Evolutionary conservation across 1,140 invertebrate genomes (phyloP).

Genomic region (Bombus polaris): DNA sequence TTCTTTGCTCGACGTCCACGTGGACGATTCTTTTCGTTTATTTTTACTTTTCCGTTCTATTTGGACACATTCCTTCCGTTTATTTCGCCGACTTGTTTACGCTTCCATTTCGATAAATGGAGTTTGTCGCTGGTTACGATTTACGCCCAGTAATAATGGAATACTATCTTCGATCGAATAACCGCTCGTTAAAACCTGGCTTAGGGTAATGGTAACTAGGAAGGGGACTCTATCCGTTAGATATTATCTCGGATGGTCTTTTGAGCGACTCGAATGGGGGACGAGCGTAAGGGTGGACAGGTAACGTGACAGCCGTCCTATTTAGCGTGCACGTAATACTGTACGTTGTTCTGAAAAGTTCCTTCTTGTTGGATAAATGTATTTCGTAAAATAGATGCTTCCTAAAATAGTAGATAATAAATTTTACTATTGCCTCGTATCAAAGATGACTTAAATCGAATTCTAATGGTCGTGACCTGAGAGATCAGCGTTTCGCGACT

Average conservation of each 20-base stretch:
- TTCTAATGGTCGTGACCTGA: background rate
- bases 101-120: background rate
- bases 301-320: constrained; percentile 3
- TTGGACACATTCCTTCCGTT: constrained; percentile 17
- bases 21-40: background rate
- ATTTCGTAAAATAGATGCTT: background rate
- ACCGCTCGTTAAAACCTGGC: constrained; percentile 30
- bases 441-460: background rate
- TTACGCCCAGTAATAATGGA: background rate
- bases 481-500: background rate
- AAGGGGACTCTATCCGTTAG: constrained; percentile 32
- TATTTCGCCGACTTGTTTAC: background rate
- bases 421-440: background rate
- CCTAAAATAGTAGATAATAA: background rate
- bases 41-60: constrained; percentile 8
- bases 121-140: background rate
- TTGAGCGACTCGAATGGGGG: constrained; percentile 10
- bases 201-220: constrained; percentile 11
- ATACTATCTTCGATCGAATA: constrained; percentile 34
- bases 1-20: background rate
- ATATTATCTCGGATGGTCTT: constrained; percentile 25
- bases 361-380: background rate
- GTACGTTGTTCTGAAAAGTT: background rate
- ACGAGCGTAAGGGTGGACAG: background rate
- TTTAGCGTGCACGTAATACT: background rate